Conservation (phyloP, 2,113 vertebrate species). For the Cyprinodon variegatus region DNA sequence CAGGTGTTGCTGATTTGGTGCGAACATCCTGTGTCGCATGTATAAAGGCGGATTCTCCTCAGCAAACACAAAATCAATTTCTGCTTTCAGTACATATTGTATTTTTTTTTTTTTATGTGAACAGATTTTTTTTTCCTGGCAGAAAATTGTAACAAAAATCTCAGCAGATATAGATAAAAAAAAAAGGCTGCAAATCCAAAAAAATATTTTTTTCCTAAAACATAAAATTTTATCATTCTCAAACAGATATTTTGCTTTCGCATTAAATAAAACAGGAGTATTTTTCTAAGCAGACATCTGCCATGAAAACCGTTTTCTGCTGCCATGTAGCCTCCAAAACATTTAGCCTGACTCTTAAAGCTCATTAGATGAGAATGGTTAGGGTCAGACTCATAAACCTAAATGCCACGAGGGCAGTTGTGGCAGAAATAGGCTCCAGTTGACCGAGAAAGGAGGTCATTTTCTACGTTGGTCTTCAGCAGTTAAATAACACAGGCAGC, state of each 20-base stretch:
- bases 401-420: constrained; percentile 33
- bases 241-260: not conserved
- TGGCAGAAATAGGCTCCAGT: constrained; percentile 19
- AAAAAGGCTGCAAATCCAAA: not conserved
- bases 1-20: constrained; percentile 20
- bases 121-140: not conserved
- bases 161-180: not conserved
- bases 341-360: not conserved
- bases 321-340: not conserved
- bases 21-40: not conserved
- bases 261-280: not conserved
- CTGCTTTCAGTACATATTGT: not conserved
- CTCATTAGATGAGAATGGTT: constrained; percentile 13
- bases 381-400: constrained; percentile 26
- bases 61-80: constrained; percentile 8
- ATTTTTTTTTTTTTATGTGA: not conserved
- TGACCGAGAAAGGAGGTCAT: constrained; percentile 7
- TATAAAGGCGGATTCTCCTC: constrained; percentile 16
- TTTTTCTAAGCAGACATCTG: too few species aligned
- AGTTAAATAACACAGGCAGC: constrained; percentile 13
- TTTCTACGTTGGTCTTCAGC: constrained; percentile 3
- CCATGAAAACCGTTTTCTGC: not conserved
- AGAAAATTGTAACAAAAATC: not conserved
- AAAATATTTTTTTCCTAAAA: not conserved
- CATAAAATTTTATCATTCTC: not conserved